Conservation (phyloP, 2,888 invertebrate genomes). For the Dynastes grantii region DNA sequence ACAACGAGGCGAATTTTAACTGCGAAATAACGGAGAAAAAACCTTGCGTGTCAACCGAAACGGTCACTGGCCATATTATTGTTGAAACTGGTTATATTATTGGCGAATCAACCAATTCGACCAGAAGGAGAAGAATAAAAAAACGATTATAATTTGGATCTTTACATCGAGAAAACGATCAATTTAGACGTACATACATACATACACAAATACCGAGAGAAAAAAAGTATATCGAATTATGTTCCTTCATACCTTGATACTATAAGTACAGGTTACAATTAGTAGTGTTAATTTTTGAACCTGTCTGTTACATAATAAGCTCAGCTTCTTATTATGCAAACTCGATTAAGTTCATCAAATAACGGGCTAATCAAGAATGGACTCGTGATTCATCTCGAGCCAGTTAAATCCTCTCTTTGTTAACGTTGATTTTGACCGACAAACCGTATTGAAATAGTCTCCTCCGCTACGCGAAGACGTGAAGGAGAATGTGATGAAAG, state of each 20-base stretch:
- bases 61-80: neutral
- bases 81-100: too few species aligned
- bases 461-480: neutral
- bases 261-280: neutral
- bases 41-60: neutral
- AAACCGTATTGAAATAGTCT: conserved; percentile 13
- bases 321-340: conserved; percentile 26
- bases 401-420: conserved; percentile 28
- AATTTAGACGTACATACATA: neutral
- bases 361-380: conserved; percentile 30
- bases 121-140: too few species aligned
- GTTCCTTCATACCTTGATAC: neutral
- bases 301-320: conserved; percentile 22
- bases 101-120: too few species aligned
- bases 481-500: neutral
- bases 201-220: neutral
- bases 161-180: neutral
- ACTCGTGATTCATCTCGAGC: conserved; percentile 42
- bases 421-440: conserved; percentile 24
- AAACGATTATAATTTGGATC: neutral
- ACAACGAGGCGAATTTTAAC: neutral
- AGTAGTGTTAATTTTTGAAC: conserved; percentile 3
- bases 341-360: conserved; percentile 36
- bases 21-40: neutral
- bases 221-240: neutral